Conservation (phyloP, 2,888 invertebrate species). For the Xestia c-nigrum region DNA sequence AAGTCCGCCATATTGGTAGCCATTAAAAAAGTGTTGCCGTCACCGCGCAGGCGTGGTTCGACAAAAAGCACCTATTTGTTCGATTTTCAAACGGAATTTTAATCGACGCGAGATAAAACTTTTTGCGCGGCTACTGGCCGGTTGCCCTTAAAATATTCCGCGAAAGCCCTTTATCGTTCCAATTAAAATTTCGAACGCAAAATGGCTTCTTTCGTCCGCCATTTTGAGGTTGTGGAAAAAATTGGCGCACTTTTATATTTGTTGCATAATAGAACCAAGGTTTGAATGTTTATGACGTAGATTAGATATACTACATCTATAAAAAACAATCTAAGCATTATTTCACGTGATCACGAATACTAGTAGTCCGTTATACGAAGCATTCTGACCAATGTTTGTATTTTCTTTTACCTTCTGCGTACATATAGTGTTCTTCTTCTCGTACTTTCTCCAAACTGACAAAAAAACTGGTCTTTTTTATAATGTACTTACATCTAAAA, state of each 20-base stretch:
- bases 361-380: background rate
- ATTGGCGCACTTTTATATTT: conserved; percentile 54
- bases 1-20: conserved; percentile 73
- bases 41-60: conserved; percentile 78
- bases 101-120: conserved; percentile 77
- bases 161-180: conserved; percentile 84
- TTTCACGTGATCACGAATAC: background rate
- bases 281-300: background rate
- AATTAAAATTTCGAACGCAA: conserved; percentile 88
- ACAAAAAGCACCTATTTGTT: conserved; percentile 84
- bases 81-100: conserved; percentile 78
- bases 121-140: conserved; percentile 74
- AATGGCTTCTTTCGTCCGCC: conserved; percentile 86
- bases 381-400: background rate
- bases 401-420: background rate
- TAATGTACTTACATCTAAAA: no score
- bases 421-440: background rate
- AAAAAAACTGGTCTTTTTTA: background rate
- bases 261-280: conserved; percentile 20
- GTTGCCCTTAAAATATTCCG: conserved; percentile 75
- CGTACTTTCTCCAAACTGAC: background rate
- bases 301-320: background rate
- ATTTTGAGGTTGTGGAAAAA: conserved; percentile 81
- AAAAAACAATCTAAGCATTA: background rate
- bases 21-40: conserved; percentile 75